Conservation (phyloP, 2,113 vertebrate genomes). For the Entelurus aequoreus region DNA sequence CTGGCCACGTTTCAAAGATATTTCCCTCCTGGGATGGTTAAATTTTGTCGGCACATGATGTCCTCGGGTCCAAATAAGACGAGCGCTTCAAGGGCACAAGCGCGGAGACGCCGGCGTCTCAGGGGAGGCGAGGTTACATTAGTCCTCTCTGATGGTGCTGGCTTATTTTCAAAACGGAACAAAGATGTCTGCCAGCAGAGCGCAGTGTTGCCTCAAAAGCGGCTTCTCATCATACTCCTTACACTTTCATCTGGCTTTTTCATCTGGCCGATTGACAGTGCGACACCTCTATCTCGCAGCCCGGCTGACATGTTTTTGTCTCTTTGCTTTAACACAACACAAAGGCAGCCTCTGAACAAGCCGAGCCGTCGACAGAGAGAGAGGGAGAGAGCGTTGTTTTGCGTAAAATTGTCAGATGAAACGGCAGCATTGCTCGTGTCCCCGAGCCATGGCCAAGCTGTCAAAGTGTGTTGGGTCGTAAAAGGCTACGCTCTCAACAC, state of each 20-base stretch:
- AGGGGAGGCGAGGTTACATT: constrained; percentile 47
- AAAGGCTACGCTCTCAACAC: constrained; percentile 69
- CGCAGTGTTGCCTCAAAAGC: constrained; percentile 71
- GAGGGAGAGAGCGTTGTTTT: constrained; percentile 37
- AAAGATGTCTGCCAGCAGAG: constrained; percentile 61
- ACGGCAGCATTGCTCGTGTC: constrained; percentile 64
- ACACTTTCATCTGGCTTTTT: constrained; percentile 54
- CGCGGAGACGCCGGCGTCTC: constrained; percentile 41
- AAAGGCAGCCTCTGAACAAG: constrained; percentile 53
- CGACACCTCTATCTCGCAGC: constrained; percentile 48
- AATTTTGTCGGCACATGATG: constrained; percentile 75
- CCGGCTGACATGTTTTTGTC: constrained; percentile 56
- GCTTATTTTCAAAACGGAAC: not conserved
- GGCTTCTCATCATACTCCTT: constrained; percentile 43
- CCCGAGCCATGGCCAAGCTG: constrained; percentile 70
- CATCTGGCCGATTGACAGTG: constrained; percentile 58
- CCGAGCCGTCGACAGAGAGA: constrained; percentile 29
- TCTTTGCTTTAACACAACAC: constrained; percentile 40
- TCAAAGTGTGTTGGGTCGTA: constrained; percentile 74
- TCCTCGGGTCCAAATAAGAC: constrained; percentile 72
- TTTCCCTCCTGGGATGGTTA: constrained; percentile 76
- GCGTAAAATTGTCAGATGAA: constrained; percentile 65
- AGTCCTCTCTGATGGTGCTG: constrained; percentile 25
- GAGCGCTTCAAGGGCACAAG: constrained; percentile 73
- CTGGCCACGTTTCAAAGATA: constrained; percentile 77